These are phyloP conservation scores for Peribatodes rhomboidaria DNA, from an alignment of 2,888 invertebrate genomes.

Conservation along the genomic window DNA sequence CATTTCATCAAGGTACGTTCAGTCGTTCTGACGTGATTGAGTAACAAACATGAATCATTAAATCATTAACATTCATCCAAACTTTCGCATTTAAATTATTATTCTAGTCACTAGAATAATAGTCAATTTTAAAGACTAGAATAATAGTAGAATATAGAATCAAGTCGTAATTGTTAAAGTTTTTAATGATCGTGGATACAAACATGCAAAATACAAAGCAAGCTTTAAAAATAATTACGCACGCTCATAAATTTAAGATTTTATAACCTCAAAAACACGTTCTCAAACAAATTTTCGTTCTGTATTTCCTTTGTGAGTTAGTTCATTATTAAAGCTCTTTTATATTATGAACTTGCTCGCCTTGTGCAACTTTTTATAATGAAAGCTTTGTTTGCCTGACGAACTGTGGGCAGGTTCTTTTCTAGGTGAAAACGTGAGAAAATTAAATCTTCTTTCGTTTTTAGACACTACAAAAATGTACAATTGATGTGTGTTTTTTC, in stretches of 20 bases:
- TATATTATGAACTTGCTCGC: constrained; percentile 9
- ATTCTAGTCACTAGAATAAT: too few species aligned
- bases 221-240: too few species aligned
- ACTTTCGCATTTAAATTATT: too few species aligned
- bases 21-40: too few species aligned
- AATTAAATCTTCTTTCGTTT: not conserved
- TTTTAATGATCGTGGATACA: too few species aligned
- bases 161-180: too few species aligned
- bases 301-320: constrained; percentile 17
- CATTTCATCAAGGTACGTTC: too few species aligned
- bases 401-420: not conserved
- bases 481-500: not conserved
- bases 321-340: constrained; percentile 20
- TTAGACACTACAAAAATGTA: not conserved
- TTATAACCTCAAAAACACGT: constrained; percentile 6
- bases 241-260: not conserved
- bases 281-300: constrained; percentile 1
- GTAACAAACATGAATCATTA: too few species aligned
- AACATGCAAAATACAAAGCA: too few species aligned
- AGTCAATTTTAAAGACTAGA: too few species aligned
- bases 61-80: too few species aligned
- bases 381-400: constrained; percentile 1
- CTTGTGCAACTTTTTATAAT: constrained; percentile 13
- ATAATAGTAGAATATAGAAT: too few species aligned
- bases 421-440: not conserved